Percentiles rank a stretch among this genome's conserved stretches.
These are phyloP conservation scores for Tiphia femorata DNA, from an alignment of 2,888 invertebrate species.

Conservation along the genomic window DNA sequence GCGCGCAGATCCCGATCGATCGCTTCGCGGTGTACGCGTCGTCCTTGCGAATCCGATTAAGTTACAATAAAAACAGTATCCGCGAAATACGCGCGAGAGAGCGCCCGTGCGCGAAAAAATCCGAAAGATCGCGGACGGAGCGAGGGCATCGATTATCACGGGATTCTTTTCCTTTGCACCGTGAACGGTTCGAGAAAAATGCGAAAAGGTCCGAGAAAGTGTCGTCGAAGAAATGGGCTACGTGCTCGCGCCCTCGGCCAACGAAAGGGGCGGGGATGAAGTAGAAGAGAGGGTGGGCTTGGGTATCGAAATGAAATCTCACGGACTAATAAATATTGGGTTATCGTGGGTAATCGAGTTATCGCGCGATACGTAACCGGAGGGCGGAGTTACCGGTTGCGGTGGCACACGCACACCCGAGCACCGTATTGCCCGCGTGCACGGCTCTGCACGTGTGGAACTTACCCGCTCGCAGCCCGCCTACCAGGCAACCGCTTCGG, in stretches of 20 bases:
- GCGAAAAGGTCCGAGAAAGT: too few species aligned
- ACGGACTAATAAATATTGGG: slow-evolving; percentile 56
- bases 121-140: too few species aligned
- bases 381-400: slow-evolving; percentile 11
- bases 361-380: slow-evolving; percentile 45
- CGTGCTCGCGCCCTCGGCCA: too few species aligned
- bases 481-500: background rate
- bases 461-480: slow-evolving; percentile 17
- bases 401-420: slow-evolving; percentile 10
- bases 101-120: too few species aligned
- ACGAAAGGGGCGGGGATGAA: slow-evolving; percentile 1
- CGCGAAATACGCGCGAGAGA: slow-evolving; percentile 1
- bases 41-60: slow-evolving; percentile 23
- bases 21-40: slow-evolving; percentile 1
- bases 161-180: too few species aligned
- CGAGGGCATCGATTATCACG: too few species aligned
- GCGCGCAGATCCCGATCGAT: slow-evolving; percentile 35
- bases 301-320: slow-evolving; percentile 59
- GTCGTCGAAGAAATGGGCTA: too few species aligned
- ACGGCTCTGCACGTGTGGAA: background rate
- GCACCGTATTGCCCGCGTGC: background rate
- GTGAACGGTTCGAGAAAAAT: background rate
- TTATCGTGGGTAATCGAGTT: slow-evolving; percentile 60
- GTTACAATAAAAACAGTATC: slow-evolving; percentile 27
- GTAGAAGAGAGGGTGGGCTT: slow-evolving; percentile 1